Evolutionary conservation across 2,797 vertebrate genomes (phyloP).

Genomic region (Ataeniobius toweri): DNA sequence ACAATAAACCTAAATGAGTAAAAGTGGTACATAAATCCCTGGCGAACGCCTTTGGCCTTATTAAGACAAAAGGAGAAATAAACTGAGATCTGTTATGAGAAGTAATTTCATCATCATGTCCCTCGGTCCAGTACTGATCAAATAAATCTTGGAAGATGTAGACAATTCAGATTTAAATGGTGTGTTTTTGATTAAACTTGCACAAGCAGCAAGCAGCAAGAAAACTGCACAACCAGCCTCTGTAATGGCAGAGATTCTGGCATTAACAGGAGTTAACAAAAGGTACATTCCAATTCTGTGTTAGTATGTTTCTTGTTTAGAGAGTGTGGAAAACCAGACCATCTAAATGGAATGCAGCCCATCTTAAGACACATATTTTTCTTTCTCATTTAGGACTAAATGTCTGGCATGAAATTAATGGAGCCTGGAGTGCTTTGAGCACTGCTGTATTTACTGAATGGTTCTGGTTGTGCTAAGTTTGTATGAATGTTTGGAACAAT

Average conservation of each 20-base stretch:
- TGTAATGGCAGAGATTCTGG: neutral
- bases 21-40: neutral
- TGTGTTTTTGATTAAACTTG: too few relatives aligned
- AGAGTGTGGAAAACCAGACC: neutral
- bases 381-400: neutral
- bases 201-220: too few relatives aligned
- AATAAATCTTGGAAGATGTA: neutral
- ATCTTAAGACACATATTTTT: neutral
- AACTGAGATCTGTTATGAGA: too few relatives aligned
- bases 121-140: neutral
- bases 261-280: neutral
- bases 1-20: neutral
- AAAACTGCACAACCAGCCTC: too few relatives aligned
- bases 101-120: neutral
- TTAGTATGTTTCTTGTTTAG: neutral
- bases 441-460: too few relatives aligned
- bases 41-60: neutral
- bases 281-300: neutral
- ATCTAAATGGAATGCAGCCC: neutral
- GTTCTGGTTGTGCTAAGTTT: too few relatives aligned
- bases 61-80: neutral
- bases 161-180: neutral
- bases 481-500: too few relatives aligned
- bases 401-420: too few relatives aligned
- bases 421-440: too few relatives aligned